These are phyloP conservation scores for Onthophagus sagittarius DNA, from an alignment of 2,888 invertebrate genomes.

Conservation along the genomic window DNA sequence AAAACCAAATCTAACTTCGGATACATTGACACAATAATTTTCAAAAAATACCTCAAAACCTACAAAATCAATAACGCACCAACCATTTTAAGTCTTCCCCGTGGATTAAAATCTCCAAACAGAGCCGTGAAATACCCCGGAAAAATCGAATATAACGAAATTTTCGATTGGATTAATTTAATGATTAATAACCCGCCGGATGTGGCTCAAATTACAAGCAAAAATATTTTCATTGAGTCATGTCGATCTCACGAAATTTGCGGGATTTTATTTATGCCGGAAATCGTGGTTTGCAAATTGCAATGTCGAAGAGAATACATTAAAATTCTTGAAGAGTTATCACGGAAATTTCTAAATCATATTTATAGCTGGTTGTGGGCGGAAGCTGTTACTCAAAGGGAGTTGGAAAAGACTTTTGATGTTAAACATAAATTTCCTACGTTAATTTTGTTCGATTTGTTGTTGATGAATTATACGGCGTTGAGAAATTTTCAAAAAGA, in stretches of 20 bases:
- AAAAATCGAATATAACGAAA: neutral
- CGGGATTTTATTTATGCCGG: neutral
- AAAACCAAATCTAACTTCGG: neutral
- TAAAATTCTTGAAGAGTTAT: neutral
- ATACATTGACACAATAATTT: neutral
- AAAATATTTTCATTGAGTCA: neutral
- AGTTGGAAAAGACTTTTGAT: neutral
- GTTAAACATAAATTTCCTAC: neutral
- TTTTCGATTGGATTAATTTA: constrained; percentile 7
- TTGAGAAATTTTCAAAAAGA: neutral
- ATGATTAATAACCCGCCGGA: neutral
- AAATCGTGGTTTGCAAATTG: neutral
- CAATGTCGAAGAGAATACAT: neutral
- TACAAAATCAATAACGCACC: neutral
- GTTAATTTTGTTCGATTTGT: constrained; percentile 1
- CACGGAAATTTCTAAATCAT: neutral
- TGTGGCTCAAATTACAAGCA: neutral
- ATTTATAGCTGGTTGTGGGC: constrained; percentile 5
- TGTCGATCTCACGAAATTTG: neutral
- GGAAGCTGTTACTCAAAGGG: neutral
- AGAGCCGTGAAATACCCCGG: neutral
- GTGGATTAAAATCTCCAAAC: neutral
- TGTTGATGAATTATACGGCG: neutral
- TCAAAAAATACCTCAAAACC: neutral
- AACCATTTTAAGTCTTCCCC: neutral